Percentiles rank a stretch among this genome's conserved stretches.
Conservation (phyloP, 2,113 vertebrate species). For the Phaethornis superciliosus region DNA sequence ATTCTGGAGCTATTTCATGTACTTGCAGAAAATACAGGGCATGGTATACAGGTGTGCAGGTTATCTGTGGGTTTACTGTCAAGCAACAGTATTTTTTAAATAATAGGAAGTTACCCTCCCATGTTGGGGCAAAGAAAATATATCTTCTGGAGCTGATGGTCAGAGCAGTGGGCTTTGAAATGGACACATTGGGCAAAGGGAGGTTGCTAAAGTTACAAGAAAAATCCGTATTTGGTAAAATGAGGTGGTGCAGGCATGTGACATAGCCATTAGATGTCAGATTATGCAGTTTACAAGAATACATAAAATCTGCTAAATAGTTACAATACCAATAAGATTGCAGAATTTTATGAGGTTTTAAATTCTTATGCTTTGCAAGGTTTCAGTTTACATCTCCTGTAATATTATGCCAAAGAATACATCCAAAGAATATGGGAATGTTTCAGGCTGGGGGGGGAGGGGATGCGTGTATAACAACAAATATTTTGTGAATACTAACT, state of each 20-base stretch:
- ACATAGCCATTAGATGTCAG: not conserved
- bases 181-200: not conserved
- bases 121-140: not conserved
- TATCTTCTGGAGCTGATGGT: not conserved
- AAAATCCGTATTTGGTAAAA: not conserved
- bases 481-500: not conserved
- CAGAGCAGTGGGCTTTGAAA: not conserved
- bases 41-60: not conserved
- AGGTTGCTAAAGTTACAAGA: not conserved
- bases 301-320: slow-evolving; percentile 27
- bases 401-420: slow-evolving; percentile 19
- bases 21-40: not conserved
- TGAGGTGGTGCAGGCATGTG: not conserved
- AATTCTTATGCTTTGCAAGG: slow-evolving; percentile 33
- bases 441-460: not conserved
- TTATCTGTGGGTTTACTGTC: not conserved
- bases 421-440: slow-evolving; percentile 3
- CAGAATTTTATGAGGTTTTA: slow-evolving; percentile 5
- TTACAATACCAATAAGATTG: not conserved
- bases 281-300: slow-evolving; percentile 16
- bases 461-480: not conserved
- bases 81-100: not conserved
- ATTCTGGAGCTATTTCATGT: not conserved
- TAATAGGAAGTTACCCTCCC: not conserved
- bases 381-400: not conserved